Evolutionary conservation across 2,113 vertebrate species (phyloP), one percentile per base, ranked within the genome.

Genomic region (Malurus melanocephalus): DNA sequence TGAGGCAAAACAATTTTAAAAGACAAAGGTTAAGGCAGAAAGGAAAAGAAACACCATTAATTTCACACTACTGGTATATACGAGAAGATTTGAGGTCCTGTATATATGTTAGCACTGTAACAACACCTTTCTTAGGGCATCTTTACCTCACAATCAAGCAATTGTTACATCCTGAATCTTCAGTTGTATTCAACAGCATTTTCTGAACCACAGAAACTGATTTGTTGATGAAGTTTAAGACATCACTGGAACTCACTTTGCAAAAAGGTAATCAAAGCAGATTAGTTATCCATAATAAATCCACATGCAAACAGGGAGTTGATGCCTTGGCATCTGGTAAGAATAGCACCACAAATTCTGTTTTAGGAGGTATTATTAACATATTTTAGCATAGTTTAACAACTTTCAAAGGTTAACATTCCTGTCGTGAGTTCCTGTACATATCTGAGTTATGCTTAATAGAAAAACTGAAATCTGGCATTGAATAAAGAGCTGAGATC

Each of bases 261-360:
- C 10, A 53, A 85, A 42, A 68, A 92, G 16, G 57, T 27, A 86
- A 91, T 57, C 68, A 84, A 61, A 91, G 49, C 27, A 16, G 23
- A 75, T 87, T 78, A 60, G 76, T 30, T 1, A 7, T 43, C 22
- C 38, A 15, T 30, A 71, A 86, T 77, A 85, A 89, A 62, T 76
- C 56, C 68, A 57, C 40, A 66, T 52, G 30, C 45, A 85, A 92
- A 80, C 32, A 93, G 24, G 30, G 60, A 95, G 73, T 26, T 74
- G 59, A 93, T 91, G 71, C 71, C 30, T 40, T 81, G 60, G 59
- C n/a, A 92, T 57, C 42, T 77, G 40, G 30, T 86, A 91, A 76
- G 92, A 94, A 61, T 53, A 92, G 77, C 46, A 86, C 17, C 3
- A 16, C 32, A 94, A 95, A 93, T 94, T 94, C 45, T 77, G 46